phyloP scores from a whole-genome alignment of 2,888 invertebrate species.

The Onchidella celtica region DNA sequence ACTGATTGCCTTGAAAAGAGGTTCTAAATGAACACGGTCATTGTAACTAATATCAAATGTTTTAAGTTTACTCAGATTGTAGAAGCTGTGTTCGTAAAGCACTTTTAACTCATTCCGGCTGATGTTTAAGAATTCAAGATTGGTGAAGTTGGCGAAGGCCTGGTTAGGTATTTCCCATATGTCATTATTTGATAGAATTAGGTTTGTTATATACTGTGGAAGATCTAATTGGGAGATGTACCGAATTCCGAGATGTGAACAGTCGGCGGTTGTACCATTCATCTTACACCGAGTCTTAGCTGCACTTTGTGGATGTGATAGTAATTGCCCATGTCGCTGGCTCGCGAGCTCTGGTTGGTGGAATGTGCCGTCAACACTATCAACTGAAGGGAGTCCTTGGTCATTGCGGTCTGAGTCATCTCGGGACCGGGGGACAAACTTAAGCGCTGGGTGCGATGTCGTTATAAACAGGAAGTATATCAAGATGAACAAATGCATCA shows the following conservation, averaged over 20 bases:
- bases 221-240: background rate
- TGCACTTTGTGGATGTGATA: too few relatives aligned
- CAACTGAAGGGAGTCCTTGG: too few relatives aligned
- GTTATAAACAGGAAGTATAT: too few relatives aligned
- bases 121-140: background rate
- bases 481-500: too few relatives aligned
- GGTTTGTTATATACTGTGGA: background rate
- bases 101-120: background rate
- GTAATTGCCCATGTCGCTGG: too few relatives aligned
- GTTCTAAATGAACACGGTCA: background rate
- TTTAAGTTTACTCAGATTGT: background rate
- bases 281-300: too few relatives aligned
- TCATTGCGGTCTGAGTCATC: too few relatives aligned
- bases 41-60: slow-evolving; percentile 21
- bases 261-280: too few relatives aligned
- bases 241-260: background rate
- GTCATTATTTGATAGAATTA: slow-evolving; percentile 16
- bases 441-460: too few relatives aligned
- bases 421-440: too few relatives aligned
- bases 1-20: background rate
- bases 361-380: too few relatives aligned
- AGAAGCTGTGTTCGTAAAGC: slow-evolving; percentile 13
- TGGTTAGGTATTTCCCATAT: background rate
- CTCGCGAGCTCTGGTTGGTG: too few relatives aligned
- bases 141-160: background rate